These are phyloP conservation scores for Brachyptera putata DNA, from an alignment of 2,888 invertebrate species.

Conservation along the genomic window DNA sequence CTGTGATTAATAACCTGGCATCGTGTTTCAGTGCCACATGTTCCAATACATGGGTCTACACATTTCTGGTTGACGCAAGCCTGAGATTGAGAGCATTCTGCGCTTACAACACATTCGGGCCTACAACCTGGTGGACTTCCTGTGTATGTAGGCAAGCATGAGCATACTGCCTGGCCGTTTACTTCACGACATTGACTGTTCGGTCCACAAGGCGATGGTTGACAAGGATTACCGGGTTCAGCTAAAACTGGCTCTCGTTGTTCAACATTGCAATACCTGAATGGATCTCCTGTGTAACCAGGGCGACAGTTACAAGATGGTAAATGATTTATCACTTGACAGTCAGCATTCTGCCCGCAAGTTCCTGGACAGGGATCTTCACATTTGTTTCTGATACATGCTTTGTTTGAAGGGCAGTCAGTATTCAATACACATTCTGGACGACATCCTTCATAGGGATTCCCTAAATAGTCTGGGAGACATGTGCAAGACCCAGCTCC, in stretches of 20 bases:
- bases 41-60: slow-evolving; percentile 66
- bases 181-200: slow-evolving; percentile 59
- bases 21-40: slow-evolving; percentile 65
- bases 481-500: slow-evolving; percentile 52
- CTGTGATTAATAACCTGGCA: slow-evolving; percentile 75
- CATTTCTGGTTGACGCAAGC: slow-evolving; percentile 70
- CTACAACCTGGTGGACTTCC: slow-evolving; percentile 65
- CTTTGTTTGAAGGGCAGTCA: slow-evolving; percentile 59
- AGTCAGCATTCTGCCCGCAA: slow-evolving; percentile 64
- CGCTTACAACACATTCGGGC: slow-evolving; percentile 67
- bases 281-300: slow-evolving; percentile 65
- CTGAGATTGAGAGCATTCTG: slow-evolving; percentile 65
- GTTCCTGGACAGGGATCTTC: slow-evolving; percentile 64
- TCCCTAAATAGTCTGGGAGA: slow-evolving; percentile 50
- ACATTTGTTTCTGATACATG: slow-evolving; percentile 64
- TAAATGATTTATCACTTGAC: slow-evolving; percentile 61
- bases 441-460: slow-evolving; percentile 56
- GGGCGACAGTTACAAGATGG: slow-evolving; percentile 58
- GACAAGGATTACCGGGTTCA: slow-evolving; percentile 50
- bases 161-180: slow-evolving; percentile 64
- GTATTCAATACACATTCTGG: slow-evolving; percentile 56
- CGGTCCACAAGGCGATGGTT: slow-evolving; percentile 61
- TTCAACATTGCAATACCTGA: slow-evolving; percentile 53
- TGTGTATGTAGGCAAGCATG: slow-evolving; percentile 59
- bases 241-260: slow-evolving; percentile 40